These are phyloP conservation scores for Petaurus breviceps DNA, from an alignment of 2,113 vertebrate genomes.

Conservation along the genomic window DNA sequence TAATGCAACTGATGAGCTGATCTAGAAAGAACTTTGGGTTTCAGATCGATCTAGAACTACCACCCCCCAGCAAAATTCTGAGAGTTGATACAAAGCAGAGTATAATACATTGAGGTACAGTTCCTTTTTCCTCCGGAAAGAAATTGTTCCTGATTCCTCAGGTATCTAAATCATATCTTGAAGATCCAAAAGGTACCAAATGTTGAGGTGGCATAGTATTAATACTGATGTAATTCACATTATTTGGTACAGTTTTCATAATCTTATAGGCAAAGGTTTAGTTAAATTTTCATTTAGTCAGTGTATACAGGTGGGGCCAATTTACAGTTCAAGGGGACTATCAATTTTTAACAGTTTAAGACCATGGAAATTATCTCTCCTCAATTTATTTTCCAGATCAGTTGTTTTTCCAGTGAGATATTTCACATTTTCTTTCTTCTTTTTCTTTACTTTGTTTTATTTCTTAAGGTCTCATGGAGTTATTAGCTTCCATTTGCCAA, in stretches of 20 bases:
- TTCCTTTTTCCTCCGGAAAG: background rate
- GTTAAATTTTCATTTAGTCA: background rate
- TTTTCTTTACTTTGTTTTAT: too few species aligned
- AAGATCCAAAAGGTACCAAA: background rate
- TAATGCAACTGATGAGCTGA: background rate
- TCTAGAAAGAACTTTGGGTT: too few species aligned
- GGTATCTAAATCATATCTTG: background rate
- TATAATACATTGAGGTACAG: background rate
- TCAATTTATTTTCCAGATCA: background rate
- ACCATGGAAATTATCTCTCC: background rate
- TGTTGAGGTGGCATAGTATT: background rate
- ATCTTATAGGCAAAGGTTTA: background rate
- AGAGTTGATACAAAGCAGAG: too few species aligned
- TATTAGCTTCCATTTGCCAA: too few species aligned
- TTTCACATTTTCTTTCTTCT: background rate
- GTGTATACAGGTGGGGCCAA: background rate
- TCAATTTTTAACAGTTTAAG: background rate
- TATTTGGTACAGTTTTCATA: background rate
- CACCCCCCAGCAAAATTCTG: too few species aligned
- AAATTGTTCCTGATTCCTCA: background rate
- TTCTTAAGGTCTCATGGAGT: too few species aligned
- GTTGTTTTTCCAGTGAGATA: background rate
- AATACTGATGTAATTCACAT: background rate
- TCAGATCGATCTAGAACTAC: too few species aligned
- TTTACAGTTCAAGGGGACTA: background rate